Percentiles rank a stretch among this genome's conserved stretches.
phyloP scores from a whole-genome alignment of 2,888 invertebrate genomes.

The Nesidiocoris tenuis region DNA sequence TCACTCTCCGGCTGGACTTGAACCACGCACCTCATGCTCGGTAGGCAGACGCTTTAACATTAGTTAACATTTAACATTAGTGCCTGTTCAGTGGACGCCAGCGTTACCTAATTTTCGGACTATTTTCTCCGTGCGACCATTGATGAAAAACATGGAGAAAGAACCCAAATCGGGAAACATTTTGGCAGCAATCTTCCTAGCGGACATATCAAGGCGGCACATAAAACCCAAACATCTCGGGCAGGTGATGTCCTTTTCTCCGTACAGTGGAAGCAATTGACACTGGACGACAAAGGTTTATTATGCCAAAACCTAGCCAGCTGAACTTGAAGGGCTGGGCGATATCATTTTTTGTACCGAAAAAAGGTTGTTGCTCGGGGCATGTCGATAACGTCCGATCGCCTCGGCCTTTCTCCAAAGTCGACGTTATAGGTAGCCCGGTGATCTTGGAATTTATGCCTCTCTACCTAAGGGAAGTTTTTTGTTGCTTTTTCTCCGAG shows the following conservation, averaged over 20 bases:
- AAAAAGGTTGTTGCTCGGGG: constrained; percentile 27
- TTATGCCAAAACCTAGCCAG: background rate
- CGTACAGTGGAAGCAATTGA: background rate
- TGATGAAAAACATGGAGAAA: no score
- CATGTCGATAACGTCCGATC: constrained; percentile 14
- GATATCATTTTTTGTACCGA: background rate
- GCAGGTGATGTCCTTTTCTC: background rate
- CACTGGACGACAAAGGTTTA: background rate
- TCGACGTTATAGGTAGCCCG: background rate
- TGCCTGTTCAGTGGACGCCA: no score
- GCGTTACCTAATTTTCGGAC: no score
- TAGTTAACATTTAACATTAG: no score
- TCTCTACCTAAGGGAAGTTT: background rate
- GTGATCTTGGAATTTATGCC: background rate
- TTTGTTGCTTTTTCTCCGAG: background rate
- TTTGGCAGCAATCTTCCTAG: no score
- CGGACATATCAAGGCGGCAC: no score
- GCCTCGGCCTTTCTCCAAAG: background rate
- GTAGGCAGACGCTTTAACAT: no score
- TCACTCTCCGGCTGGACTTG: no score
- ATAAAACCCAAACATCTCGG: no score
- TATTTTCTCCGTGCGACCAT: no score
- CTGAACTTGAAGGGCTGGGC: background rate
- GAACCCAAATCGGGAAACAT: no score
- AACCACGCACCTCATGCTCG: no score